These are phyloP conservation scores for Hemibagrus guttatus DNA, from an alignment of 2,797 vertebrate species.

Conservation along the genomic window DNA sequence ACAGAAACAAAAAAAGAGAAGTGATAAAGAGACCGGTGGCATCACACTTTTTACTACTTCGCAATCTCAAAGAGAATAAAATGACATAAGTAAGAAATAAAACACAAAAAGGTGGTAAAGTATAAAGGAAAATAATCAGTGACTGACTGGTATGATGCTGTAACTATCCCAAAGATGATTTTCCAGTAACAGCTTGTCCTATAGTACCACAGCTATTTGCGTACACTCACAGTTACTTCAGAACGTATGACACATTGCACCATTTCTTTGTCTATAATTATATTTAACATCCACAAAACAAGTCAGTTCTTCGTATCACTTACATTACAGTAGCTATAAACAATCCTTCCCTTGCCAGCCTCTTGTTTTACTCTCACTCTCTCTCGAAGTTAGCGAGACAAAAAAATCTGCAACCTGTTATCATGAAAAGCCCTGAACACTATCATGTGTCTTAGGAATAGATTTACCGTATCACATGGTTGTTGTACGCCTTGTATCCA, in stretches of 20 bases:
- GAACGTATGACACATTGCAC: not conserved
- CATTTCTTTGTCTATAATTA: not conserved
- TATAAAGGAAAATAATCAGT: not conserved
- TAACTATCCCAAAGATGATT: not conserved
- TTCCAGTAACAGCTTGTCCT: not conserved
- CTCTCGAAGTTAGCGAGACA: not conserved
- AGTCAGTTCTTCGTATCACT: not conserved
- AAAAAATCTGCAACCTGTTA: not conserved
- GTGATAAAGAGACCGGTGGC: not conserved
- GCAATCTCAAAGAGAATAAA: too few species aligned
- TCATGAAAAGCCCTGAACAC: not conserved
- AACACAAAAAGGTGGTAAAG: not conserved
- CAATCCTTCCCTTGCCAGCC: not conserved
- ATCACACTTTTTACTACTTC: not conserved
- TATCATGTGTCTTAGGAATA: not conserved
- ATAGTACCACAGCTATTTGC: not conserved
- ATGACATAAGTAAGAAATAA: not conserved
- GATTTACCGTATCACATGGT: too few species aligned
- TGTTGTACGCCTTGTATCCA: not conserved
- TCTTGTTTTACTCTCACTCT: not conserved
- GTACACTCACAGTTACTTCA: not conserved
- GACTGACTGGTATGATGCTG: not conserved
- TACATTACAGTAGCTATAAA: not conserved
- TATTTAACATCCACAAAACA: too few species aligned
- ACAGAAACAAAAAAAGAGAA: not conserved